Base-by-base conservation (phyloP, 1,140 invertebrate genomes). In the Helicoverpa zea region DNA sequence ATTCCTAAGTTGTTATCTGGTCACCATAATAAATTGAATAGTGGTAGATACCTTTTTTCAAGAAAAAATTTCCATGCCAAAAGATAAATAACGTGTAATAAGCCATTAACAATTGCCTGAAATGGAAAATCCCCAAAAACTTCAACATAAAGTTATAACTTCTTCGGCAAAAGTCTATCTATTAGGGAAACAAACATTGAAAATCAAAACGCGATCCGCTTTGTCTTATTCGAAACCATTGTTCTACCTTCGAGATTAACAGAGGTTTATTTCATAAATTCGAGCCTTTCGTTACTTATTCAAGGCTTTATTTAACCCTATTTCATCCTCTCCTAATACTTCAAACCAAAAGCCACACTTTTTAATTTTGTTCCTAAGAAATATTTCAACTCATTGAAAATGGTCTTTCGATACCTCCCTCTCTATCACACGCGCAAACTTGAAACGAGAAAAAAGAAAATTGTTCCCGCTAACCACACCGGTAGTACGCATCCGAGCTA, bases 401-500 rank as follows among this genome's bases (percentile, higher is more conserved):
- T 12, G 23, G 54, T 14, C 61, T 49, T 66, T 18, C 51, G 10
- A 77, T 77, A 54, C 14, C 7, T 64, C 14, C 23, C n/a, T 64
- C 61, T 77, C 49, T 77, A 30, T 66, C 49, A 66, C 61, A 18
- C 59, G n/a, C 23, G 30, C 13, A 35, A 66, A 5, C 29, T 35
- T 13, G 12, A 9, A 77, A 77, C 3, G 59, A 64, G 43, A 59
- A 59, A 29, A 61, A 63, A 63, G n/a, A 30, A 63, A 61, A 23
- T 29, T 59, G 11, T 43, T 61, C 73, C 64, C 30, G 18, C 54
- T 16, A 70, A 35, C n/a, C 49, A 47, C 59, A 76, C 51, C 66
- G 52, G 43, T 77, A 64, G 35, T 61, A 68, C 72, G 66, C 59
- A 68, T 18, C 18, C 54, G 54, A 54, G 83, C 80, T 85, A 80